Conservation (phyloP, 30 jellyfish, hydroid and myxozoan species). For the Aurelia coerulea region DNA sequence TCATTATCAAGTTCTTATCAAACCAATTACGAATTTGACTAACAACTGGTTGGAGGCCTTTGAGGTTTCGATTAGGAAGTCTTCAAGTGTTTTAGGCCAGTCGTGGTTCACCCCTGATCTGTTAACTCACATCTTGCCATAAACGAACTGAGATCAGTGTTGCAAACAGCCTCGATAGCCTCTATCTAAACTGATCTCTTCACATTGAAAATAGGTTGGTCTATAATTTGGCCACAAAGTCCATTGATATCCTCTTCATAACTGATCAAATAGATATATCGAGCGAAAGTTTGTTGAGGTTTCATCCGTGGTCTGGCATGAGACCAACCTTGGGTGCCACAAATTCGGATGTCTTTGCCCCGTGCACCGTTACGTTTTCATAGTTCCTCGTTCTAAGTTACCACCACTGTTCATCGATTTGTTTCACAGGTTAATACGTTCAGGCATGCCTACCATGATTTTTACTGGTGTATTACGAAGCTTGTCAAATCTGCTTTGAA, state of each 20-base stretch:
- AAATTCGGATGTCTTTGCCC: too few species aligned
- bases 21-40: background rate
- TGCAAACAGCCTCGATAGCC: slow-evolving; percentile 1
- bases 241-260: background rate
- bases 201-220: slow-evolving; percentile 5
- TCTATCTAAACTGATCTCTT: background rate
- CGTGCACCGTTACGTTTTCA: too few species aligned
- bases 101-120: slow-evolving; percentile 9
- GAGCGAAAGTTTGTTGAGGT: too few species aligned
- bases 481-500: too few species aligned
- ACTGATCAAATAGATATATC: too few species aligned
- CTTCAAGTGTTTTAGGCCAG: slow-evolving; percentile 2
- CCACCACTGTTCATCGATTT: too few species aligned
- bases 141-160: background rate
- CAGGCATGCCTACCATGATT: too few species aligned
- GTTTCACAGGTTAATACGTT: too few species aligned
- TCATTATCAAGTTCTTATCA: background rate
- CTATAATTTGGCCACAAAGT: slow-evolving; percentile 7
- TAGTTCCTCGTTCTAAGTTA: too few species aligned
- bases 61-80: slow-evolving; percentile 8
- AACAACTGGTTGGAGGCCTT: background rate
- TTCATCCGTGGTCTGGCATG: too few species aligned
- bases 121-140: background rate
- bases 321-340: too few species aligned
- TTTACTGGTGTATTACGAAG: too few species aligned